Percentiles rank a stretch among this genome's conserved stretches.
Conservation (phyloP, 2,888 invertebrate species). For the Meteorus colon region DNA sequence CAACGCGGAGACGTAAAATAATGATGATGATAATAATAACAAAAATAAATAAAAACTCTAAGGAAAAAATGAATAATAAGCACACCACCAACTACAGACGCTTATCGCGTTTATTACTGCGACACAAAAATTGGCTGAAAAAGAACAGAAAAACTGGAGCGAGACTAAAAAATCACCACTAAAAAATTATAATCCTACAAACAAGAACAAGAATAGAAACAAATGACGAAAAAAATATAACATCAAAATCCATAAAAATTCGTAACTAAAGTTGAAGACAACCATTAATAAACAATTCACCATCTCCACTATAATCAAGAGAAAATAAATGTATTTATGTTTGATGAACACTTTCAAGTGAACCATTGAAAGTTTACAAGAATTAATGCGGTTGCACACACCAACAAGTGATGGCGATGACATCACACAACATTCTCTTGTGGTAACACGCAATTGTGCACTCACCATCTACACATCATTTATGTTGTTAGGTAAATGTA, state of each 20-base stretch:
- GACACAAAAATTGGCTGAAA: background rate
- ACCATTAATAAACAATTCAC: slow-evolving; percentile 17
- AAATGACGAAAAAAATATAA: background rate
- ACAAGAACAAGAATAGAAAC: background rate
- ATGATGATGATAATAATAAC: background rate
- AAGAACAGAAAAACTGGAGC: background rate
- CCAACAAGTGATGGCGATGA: slow-evolving; percentile 13
- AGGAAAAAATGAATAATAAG: background rate
- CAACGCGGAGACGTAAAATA: background rate
- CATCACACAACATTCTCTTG: background rate
- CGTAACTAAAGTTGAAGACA: background rate
- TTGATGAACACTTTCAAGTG: background rate
- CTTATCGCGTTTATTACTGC: background rate
- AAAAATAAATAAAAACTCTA: background rate
- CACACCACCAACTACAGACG: background rate
- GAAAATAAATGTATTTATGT: background rate
- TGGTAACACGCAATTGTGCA: slow-evolving; percentile 54
- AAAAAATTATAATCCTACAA: slow-evolving; percentile 11
- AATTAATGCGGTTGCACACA: slow-evolving; percentile 29
- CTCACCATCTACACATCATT: slow-evolving; percentile 55
- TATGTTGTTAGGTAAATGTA: background rate
- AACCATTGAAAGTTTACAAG: background rate
- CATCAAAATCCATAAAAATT: background rate
- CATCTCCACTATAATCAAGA: no score
- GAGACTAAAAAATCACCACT: background rate